Conservation (phyloP, 2,113 vertebrate species). For the Xenopus borealis region DNA sequence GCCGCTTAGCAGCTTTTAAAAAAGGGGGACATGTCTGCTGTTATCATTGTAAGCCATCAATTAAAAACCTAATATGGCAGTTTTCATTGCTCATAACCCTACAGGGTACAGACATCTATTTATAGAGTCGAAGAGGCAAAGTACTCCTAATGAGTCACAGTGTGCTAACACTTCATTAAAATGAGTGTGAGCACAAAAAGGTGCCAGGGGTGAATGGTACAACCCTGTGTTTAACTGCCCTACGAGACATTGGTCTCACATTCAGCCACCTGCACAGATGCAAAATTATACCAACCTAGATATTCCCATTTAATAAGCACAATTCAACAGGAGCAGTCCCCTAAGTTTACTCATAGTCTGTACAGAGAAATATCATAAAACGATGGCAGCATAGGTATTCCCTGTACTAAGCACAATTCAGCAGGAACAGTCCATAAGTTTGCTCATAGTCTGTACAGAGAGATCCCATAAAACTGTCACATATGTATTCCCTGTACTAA, state of each 20-base stretch:
- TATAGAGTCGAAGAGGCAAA: slow-evolving; percentile 9
- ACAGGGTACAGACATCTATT: slow-evolving; percentile 3
- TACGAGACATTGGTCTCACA: background rate
- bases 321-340: too few species aligned
- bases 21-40: slow-evolving; percentile 7
- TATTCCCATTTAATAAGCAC: too few species aligned
- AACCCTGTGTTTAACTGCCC: background rate
- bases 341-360: too few species aligned
- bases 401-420: too few species aligned
- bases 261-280: too few species aligned
- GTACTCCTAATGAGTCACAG: slow-evolving; percentile 12
- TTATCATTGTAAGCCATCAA: slow-evolving; percentile 31
- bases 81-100: slow-evolving; percentile 22
- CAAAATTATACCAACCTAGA: too few species aligned
- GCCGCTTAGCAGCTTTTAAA: slow-evolving; percentile 22
- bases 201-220: slow-evolving; percentile 2
- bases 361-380: too few species aligned
- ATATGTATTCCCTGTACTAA: too few species aligned
- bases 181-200: background rate
- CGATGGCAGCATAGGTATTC: too few species aligned
- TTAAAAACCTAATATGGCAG: slow-evolving; percentile 20
- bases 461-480: too few species aligned
- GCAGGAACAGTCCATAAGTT: too few species aligned
- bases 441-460: too few species aligned
- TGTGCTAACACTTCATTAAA: slow-evolving; percentile 32